phyloP scores from a whole-genome alignment of 2,888 invertebrate species.

The Horisme vitalbata region DNA sequence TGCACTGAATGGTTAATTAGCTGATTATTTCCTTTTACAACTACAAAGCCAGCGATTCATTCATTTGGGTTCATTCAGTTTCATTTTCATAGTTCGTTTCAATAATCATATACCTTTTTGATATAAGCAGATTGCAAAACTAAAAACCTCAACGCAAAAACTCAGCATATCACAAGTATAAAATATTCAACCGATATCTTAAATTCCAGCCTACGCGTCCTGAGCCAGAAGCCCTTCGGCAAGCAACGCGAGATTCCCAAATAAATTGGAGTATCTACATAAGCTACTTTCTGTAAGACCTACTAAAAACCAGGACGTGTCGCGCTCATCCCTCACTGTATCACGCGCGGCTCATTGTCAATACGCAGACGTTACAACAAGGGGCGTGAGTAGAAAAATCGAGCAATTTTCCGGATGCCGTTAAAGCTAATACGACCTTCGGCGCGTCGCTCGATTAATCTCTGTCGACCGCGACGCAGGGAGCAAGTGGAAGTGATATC shows the following conservation, averaged over 20 bases:
- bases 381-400: constrained; percentile 72
- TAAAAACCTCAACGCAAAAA: no score
- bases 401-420: constrained; percentile 77
- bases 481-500: constrained; percentile 17
- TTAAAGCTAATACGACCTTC: constrained; percentile 76
- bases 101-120: no score
- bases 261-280: constrained; percentile 36
- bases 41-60: no score
- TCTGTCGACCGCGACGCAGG: constrained; percentile 68
- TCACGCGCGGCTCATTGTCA: constrained; percentile 59
- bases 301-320: constrained; percentile 33
- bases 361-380: constrained; percentile 65
- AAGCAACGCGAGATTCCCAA: constrained; percentile 28
- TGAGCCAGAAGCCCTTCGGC: constrained; percentile 13
- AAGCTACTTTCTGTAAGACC: constrained; percentile 34
- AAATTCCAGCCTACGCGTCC: constrained; percentile 1
- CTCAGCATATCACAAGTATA: no score
- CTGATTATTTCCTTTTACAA: no score
- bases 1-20: no score
- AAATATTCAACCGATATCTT: neutral
- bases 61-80: no score
- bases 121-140: no score
- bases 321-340: constrained; percentile 46
- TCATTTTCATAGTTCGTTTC: no score
- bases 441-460: constrained; percentile 72